These are phyloP conservation scores for Hybognathus amarus DNA, from an alignment of 2,797 vertebrate genomes.

Conservation along the genomic window DNA sequence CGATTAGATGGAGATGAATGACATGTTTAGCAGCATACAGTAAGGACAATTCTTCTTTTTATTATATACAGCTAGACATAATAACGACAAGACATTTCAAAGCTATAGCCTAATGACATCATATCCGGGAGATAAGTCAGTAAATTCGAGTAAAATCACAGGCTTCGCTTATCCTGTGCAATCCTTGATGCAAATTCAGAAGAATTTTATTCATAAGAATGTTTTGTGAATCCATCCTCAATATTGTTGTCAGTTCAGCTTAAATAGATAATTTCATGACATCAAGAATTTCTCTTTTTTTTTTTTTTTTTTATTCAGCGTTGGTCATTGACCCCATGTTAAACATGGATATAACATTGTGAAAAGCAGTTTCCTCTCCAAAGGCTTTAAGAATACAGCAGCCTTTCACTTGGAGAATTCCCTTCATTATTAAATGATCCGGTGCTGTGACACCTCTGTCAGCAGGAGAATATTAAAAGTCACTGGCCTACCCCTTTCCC, in stretches of 20 bases:
- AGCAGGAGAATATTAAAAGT: conserved; percentile 28
- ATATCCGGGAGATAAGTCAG: no score
- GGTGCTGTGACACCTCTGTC: conserved; percentile 26
- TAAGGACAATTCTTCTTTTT: no score
- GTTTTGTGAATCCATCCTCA: background rate
- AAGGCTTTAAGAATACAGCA: background rate
- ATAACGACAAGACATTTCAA: no score
- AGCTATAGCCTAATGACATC: no score
- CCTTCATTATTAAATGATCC: conserved; percentile 24
- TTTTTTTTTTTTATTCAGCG: background rate
- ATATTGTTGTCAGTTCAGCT: background rate
- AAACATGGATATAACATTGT: background rate
- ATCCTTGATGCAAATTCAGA: no score
- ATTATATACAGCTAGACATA: no score
- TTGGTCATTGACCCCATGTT: background rate
- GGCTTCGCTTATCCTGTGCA: no score
- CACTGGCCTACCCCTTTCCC: conserved; percentile 14
- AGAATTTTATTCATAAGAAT: background rate
- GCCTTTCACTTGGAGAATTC: conserved; percentile 1
- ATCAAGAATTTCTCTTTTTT: background rate
- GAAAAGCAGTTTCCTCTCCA: background rate
- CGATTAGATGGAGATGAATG: no score
- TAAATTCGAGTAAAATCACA: no score
- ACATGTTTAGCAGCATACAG: no score
- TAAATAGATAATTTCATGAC: background rate